Evolutionary conservation across 2,888 invertebrate genomes (phyloP), one percentile per base, ranked within the genome.

Genomic region (Bellardia pandia): DNA sequence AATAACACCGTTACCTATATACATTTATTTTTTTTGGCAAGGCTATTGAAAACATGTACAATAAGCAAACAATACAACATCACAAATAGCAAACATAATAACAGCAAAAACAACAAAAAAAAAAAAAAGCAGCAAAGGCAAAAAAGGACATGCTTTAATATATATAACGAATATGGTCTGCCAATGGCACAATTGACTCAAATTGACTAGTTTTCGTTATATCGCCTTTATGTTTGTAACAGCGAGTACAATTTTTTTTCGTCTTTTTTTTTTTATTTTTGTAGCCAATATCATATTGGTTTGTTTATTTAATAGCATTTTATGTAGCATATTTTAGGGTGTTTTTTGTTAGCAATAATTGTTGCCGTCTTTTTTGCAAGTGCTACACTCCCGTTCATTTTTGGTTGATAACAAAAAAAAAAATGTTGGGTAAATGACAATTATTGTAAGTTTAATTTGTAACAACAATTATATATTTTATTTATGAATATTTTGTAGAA

Each of bases 101-200:
- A 62, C 51, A 51, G 6, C 51, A 51, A n/a, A 4, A 51, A n/a
- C 48, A n/a, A 58, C 13, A 11, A 42, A 40, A 16, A 53, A 68
- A 79, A 69, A 30, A 51, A 3, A 5, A 56, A 45, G 1, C 11
- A 11, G 13, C 45, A 45, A 45, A 45, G 9, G 45, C n/a, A n/a
- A 58, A 53, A 68, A 79, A 75, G 48, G 58, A 81, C 37, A 69
- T 60, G 16, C 16, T 64, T n/a, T 11, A 81, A 13, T 37, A 37
- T 16, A 69, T 69, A 80, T 68, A 68, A 13, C 6, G 68, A 79
- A 85, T 56, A 83, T 62, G 79, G 51, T 75, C 62, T 85, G 85
- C 79, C 85, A 79, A 69, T 79, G 79, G 79, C 84, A 79, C 85
- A 85, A 75, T 79, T 85, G 79, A 79, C 79, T 68, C 6, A 79